phyloP scores from a whole-genome alignment of 2,888 invertebrate species.

The Mamestra brassicae region DNA sequence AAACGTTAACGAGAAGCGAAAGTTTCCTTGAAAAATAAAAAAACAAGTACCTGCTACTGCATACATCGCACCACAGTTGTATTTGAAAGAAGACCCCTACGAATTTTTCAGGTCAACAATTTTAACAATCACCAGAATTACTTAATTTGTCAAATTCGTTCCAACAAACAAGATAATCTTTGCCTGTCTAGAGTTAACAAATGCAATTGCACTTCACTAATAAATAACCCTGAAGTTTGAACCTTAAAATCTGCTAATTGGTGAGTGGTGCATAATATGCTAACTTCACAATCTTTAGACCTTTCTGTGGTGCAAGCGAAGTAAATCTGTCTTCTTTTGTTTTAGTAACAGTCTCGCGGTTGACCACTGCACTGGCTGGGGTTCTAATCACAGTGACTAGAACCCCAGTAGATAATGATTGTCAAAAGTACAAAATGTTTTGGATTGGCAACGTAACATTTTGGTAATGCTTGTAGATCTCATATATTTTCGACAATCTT shows the following conservation, averaged over 20 bases:
- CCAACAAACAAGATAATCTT: slow-evolving; percentile 21
- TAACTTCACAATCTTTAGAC: slow-evolving; percentile 4
- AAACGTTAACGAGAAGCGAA: too few species aligned
- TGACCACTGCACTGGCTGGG: too few species aligned
- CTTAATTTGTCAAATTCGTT: slow-evolving; percentile 29
- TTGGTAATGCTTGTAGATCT: neutral
- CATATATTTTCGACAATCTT: neutral
- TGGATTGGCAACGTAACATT: neutral
- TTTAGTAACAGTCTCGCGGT: too few species aligned
- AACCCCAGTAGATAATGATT: neutral
- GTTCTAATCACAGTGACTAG: too few species aligned
- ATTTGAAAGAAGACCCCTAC: neutral
- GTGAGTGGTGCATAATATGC: slow-evolving; percentile 10
- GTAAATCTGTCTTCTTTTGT: slow-evolving; percentile 9
- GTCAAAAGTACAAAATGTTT: neutral
- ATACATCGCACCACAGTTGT: neutral
- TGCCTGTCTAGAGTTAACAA: slow-evolving; percentile 11
- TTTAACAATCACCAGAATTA: neutral
- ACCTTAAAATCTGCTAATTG: slow-evolving; percentile 40
- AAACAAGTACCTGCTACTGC: too few species aligned
- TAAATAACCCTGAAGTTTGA: slow-evolving; percentile 35
- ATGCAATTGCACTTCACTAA: slow-evolving; percentile 19
- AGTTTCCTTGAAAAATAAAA: too few species aligned
- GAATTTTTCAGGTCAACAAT: neutral
- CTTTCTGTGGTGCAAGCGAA: neutral